These are phyloP conservation scores for Phylloscopus trochiloides DNA, from an alignment of 2,113 vertebrate species.

Conservation along the genomic window DNA sequence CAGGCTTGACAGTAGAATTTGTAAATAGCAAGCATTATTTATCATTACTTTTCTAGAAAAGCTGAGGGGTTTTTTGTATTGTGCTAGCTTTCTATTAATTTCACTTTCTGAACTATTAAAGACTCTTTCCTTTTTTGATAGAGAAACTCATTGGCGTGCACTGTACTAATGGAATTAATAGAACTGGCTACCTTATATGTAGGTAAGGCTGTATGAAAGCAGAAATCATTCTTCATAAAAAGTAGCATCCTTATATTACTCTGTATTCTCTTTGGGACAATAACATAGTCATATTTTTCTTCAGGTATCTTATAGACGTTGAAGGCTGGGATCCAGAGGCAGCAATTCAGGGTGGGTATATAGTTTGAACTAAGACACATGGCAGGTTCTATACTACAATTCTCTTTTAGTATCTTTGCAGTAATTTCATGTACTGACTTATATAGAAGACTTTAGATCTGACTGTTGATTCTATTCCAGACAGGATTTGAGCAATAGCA, in stretches of 20 bases:
- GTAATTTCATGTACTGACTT: neutral
- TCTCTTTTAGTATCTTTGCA: neutral
- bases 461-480: neutral
- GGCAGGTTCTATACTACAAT: neutral
- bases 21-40: neutral
- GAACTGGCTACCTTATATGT: constrained; percentile 77
- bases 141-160: constrained; percentile 75
- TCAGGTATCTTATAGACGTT: constrained; percentile 75
- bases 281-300: neutral
- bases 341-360: constrained; percentile 65
- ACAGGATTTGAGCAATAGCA: neutral
- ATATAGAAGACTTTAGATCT: neutral
- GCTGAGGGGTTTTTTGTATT: neutral
- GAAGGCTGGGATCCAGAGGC: constrained; percentile 74
- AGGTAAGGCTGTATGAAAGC: constrained; percentile 61
- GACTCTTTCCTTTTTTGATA: constrained; percentile 43
- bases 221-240: neutral
- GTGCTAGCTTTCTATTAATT: neutral
- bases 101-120: constrained; percentile 6
- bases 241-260: neutral
- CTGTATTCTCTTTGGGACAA: neutral
- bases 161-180: constrained; percentile 76
- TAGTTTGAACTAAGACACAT: neutral
- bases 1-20: neutral
- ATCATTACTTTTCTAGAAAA: neutral